A percentile compares a stretch with the other conserved stretches of the same genome.
Conservation (phyloP, 2,113 vertebrate species). For the Ageneiosus marmoratus region DNA sequence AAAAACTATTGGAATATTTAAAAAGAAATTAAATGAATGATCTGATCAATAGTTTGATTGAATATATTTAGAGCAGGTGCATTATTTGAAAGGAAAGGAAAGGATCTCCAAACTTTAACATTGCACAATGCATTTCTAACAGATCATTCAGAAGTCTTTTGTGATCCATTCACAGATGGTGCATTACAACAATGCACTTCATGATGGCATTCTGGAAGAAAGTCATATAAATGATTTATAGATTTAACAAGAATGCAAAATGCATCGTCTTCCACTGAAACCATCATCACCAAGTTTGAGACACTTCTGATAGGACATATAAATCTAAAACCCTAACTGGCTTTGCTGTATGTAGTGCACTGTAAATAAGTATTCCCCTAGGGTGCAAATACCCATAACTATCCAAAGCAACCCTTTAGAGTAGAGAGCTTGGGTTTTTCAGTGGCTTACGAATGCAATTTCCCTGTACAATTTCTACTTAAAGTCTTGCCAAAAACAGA, state of each 20-base stretch:
- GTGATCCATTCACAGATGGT: conserved; percentile 10
- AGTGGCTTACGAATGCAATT: neutral
- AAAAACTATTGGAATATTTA: neutral
- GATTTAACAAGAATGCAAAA: neutral
- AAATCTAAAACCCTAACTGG: neutral
- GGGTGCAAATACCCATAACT: neutral
- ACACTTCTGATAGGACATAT: neutral
- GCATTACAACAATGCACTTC: neutral
- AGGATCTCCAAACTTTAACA: neutral
- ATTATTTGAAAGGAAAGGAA: neutral
- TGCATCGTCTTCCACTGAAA: neutral
- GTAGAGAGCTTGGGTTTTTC: neutral
- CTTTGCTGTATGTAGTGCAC: neutral
- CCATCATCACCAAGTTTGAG: neutral
- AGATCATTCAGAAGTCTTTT: neutral
- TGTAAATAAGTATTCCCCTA: neutral
- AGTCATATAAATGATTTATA: neutral
- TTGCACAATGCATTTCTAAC: neutral
- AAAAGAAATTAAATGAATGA: conserved; percentile 3
- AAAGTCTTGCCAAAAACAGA: neutral
- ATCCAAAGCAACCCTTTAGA: neutral
- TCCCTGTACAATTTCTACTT: neutral
- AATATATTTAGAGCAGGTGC: neutral
- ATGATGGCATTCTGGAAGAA: neutral
- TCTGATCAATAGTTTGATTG: neutral